Conservation (phyloP, 2,113 vertebrate species). For the Phainopepla nitens region DNA sequence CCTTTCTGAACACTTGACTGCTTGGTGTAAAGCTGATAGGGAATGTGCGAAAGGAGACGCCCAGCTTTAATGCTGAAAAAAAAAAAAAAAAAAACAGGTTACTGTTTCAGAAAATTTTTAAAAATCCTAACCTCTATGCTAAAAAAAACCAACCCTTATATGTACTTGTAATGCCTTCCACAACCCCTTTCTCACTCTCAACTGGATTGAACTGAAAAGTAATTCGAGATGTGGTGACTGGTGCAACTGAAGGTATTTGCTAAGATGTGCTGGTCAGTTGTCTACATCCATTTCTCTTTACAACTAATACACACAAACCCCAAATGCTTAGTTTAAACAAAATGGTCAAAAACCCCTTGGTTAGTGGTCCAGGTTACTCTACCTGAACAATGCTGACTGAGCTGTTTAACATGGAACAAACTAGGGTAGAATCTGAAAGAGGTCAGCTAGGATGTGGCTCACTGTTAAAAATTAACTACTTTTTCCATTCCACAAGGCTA, state of each 20-base stretch:
- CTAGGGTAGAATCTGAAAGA: not conserved
- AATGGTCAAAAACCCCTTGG: not conserved
- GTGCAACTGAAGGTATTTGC: not conserved
- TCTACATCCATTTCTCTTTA: not conserved
- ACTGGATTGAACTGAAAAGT: not conserved
- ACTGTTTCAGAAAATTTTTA: not conserved
- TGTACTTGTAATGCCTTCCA: not conserved
- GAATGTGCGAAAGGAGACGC: constrained; percentile 83
- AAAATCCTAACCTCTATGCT: not conserved
- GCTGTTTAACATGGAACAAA: not conserved
- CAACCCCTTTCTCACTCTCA: not conserved
- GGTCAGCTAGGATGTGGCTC: not conserved
- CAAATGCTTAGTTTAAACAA: not conserved
- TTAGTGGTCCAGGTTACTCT: not conserved
- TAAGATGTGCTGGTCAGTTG: not conserved
- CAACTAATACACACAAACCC: not conserved
- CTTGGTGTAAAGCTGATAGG: constrained; percentile 92
- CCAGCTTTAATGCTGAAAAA: constrained; percentile 90
- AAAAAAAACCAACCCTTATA: not conserved
- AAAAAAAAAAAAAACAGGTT: not conserved
- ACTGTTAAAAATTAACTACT: not conserved
- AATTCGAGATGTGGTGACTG: not conserved
- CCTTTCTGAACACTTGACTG: constrained; percentile 80
- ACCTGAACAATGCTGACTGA: not conserved
- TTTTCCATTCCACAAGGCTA: not conserved